These are phyloP conservation scores for Harmothoe impar DNA, from an alignment of 2,888 invertebrate genomes.

Conservation along the genomic window DNA sequence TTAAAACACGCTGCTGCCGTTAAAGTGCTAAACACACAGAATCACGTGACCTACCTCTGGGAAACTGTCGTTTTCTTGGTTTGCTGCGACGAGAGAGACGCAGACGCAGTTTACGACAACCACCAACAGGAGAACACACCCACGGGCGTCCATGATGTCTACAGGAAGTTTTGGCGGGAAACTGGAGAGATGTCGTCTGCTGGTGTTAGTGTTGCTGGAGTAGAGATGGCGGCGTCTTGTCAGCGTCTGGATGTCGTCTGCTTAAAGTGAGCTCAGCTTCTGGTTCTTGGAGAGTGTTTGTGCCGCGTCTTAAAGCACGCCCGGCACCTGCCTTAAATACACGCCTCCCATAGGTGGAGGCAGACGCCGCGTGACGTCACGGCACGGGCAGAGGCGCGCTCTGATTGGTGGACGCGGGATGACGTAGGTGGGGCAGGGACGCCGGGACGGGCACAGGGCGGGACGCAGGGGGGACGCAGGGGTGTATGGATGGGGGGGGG, in stretches of 20 bases:
- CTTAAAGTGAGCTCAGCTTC: neutral
- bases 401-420: constrained; percentile 36
- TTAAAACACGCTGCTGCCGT: too few species aligned
- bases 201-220: too few species aligned
- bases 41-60: constrained; percentile 4
- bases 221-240: neutral
- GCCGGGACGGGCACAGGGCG: neutral
- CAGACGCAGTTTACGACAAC: constrained; percentile 52
- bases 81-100: neutral
- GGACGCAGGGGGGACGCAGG: neutral
- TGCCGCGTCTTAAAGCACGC: constrained; percentile 5
- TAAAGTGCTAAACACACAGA: too few species aligned
- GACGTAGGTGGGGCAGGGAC: neutral
- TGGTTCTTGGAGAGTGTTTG: constrained; percentile 28
- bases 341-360: neutral
- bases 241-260: neutral
- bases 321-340: neutral
- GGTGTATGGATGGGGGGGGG: neutral
- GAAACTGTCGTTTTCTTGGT: constrained; percentile 44
- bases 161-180: constrained; percentile 31
- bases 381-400: neutral
- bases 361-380: neutral
- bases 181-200: neutral
- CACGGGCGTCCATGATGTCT: constrained; percentile 33
- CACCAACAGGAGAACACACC: constrained; percentile 32